phyloP scores from a whole-genome alignment of 2,797 vertebrate genomes.

The Coendou prehensilis region DNA sequence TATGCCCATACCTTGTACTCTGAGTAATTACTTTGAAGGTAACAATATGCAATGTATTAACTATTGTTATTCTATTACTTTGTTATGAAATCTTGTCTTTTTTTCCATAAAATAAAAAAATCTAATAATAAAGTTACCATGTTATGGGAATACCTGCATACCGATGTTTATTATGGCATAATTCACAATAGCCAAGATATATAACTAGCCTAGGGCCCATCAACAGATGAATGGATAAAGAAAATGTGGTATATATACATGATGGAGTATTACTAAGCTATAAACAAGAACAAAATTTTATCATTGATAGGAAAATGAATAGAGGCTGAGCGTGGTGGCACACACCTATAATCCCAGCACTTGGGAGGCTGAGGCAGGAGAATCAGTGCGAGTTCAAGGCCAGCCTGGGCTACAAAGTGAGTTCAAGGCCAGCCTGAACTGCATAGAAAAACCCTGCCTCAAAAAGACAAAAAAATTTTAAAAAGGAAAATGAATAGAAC shows the following conservation, averaged over 20 bases:
- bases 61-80: background rate
- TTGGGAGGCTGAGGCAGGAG: no score
- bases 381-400: no score
- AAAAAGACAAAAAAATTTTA: no score
- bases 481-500: background rate
- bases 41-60: background rate
- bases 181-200: background rate
- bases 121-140: background rate
- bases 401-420: no score
- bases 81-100: background rate
- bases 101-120: background rate
- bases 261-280: background rate
- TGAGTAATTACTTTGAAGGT: background rate
- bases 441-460: no score
- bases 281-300: background rate
- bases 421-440: no score
- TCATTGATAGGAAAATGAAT: background rate
- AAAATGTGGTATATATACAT: background rate
- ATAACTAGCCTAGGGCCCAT: background rate
- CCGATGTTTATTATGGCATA: background rate
- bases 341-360: no score
- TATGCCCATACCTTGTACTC: background rate
- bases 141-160: background rate
- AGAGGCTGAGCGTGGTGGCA: no score
- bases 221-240: background rate